These are phyloP conservation scores for Halcyon senegalensis DNA, from an alignment of 2,113 vertebrate species.

Conservation along the genomic window DNA sequence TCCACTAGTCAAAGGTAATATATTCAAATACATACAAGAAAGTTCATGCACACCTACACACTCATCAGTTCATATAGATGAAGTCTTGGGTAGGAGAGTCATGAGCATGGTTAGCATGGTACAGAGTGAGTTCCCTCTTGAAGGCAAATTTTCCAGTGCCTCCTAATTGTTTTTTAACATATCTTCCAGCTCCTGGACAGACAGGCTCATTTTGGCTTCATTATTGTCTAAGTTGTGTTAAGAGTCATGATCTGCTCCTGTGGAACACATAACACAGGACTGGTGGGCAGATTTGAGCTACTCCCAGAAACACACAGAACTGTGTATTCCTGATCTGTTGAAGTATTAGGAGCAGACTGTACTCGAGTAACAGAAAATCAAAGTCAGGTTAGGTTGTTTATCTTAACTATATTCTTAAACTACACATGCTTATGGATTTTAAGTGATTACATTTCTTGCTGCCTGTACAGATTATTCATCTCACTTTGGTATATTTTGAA, in stretches of 20 bases:
- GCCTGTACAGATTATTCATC: not conserved
- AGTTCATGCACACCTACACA: not conserved
- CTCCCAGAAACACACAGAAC: not conserved
- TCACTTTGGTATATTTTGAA: not conserved
- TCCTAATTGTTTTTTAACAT: not conserved
- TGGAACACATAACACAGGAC: not conserved
- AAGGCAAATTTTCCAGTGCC: not conserved
- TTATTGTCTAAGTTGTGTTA: accelerated
- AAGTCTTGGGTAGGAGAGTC: not conserved
- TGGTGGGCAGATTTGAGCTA: not conserved
- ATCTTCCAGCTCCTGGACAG: not conserved
- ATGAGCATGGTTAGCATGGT: not conserved
- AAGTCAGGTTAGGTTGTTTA: not conserved
- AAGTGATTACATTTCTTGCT: not conserved
- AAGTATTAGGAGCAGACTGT: not conserved
- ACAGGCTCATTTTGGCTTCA: not conserved
- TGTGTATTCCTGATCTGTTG: not conserved
- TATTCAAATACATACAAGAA: not conserved
- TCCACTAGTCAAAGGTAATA: not conserved
- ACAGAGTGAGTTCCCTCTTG: not conserved
- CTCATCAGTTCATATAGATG: not conserved
- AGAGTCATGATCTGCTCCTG: not conserved
- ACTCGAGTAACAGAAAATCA: not conserved
- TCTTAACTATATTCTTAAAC: not conserved
- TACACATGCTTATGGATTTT: not conserved